Evolutionary conservation across 2,797 vertebrate genomes (phyloP).

Genomic region (Mormyrus hasselquistii): DNA sequence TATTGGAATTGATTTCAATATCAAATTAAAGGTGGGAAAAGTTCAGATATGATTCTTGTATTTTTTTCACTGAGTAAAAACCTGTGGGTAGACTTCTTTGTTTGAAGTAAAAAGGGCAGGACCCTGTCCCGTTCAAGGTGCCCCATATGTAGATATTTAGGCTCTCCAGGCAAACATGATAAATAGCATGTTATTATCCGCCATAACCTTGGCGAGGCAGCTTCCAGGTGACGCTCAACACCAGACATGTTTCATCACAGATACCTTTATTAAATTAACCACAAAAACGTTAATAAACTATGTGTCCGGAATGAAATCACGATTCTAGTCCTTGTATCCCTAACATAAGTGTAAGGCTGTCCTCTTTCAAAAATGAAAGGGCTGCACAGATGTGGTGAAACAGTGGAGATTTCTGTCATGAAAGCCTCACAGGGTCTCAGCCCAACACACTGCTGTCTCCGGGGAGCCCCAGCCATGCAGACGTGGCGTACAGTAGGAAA

Average conservation of each 20-base stretch:
- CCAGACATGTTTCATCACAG: slow-evolving; percentile 2
- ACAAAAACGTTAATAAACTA: background rate
- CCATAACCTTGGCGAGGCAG: background rate
- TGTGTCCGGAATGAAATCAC: background rate
- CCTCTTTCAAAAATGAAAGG: background rate
- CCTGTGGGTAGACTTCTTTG: background rate
- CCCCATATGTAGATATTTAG: background rate
- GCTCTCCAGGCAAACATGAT: background rate
- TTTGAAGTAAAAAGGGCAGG: background rate
- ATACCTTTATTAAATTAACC: background rate
- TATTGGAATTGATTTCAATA: background rate
- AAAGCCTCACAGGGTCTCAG: background rate
- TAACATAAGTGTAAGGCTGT: background rate
- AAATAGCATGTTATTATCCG: background rate
- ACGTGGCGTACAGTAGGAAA: slow-evolving; percentile 38
- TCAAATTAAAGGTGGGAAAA: background rate
- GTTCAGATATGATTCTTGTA: background rate
- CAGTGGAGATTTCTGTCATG: background rate
- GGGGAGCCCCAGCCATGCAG: slow-evolving; percentile 23
- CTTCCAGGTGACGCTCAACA: background rate
- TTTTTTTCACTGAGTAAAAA: background rate
- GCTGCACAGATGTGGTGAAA: background rate
- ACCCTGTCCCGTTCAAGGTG: background rate
- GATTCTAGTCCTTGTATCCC: background rate
- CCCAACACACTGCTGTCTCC: background rate